Conservation (phyloP, 2,888 invertebrate genomes). For the Caenorhabditis sp. region DNA sequence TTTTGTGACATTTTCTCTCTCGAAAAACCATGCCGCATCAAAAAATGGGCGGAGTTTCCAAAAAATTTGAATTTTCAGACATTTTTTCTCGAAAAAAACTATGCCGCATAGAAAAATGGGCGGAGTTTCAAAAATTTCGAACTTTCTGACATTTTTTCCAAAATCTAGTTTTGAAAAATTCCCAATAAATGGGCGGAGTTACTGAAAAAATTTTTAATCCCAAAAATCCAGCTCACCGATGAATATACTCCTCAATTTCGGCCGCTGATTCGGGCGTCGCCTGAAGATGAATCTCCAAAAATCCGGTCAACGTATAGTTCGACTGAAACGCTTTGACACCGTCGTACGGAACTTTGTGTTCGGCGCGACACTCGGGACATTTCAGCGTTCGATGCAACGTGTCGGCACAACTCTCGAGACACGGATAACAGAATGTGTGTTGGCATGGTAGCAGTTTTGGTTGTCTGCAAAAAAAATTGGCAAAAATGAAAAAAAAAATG, state of each 20-base stretch:
- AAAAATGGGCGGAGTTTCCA: no score
- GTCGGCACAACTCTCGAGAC: constrained; percentile 81
- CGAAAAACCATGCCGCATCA: no score
- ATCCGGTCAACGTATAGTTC: constrained; percentile 78
- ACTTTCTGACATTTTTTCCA: no score
- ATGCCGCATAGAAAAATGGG: no score
- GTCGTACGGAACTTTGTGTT: constrained; percentile 73
- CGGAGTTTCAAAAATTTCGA: no score
- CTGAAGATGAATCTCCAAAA: constrained; percentile 73
- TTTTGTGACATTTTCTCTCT: no score
- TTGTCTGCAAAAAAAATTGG: constrained; percentile 53
- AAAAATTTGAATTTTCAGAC: no score
- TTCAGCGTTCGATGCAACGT: constrained; percentile 57
- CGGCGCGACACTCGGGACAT: constrained; percentile 78
- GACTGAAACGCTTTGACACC: constrained; percentile 75
- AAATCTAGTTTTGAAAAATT: no score
- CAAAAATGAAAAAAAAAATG: no score
- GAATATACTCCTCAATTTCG: constrained; percentile 70
- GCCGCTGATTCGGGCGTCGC: constrained; percentile 68
- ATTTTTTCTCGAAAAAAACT: no score
- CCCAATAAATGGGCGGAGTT: no score
- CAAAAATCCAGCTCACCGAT: constrained; percentile 54
- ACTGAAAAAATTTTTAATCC: no score
- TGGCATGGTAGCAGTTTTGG: constrained; percentile 90
- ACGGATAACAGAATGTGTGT: constrained; percentile 99